These are phyloP conservation scores for Scaptodrosophila lebanonensis DNA, from an alignment of 1,140 invertebrate genomes.

Conservation along the genomic window DNA sequence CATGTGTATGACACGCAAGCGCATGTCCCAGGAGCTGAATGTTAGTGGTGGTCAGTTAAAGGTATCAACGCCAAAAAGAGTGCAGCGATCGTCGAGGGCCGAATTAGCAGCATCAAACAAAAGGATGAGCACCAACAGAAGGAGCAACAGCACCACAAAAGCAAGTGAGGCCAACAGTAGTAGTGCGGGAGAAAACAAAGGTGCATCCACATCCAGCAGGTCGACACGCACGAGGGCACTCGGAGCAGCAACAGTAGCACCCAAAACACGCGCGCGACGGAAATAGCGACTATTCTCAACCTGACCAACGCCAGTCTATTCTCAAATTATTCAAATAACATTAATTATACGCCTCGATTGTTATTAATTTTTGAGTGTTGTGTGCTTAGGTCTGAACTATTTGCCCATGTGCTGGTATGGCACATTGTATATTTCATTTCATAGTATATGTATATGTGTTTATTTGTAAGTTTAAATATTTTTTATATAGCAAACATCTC, in stretches of 20 bases:
- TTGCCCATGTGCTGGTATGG: too few species aligned
- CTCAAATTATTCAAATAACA: too few species aligned
- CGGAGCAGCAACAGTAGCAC: not conserved
- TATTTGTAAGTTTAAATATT: too few species aligned
- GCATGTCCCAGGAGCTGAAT: conserved; percentile 53
- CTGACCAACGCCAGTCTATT: too few species aligned
- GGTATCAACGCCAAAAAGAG: conserved; percentile 48
- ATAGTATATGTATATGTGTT: too few species aligned
- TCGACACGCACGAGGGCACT: not conserved
- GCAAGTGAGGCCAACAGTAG: not conserved
- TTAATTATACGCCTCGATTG: too few species aligned
- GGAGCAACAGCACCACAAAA: conserved; percentile 13
- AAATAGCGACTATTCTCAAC: conserved; percentile 11
- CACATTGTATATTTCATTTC: too few species aligned
- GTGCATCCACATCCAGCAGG: conserved; percentile 4
- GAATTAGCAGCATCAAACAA: too few species aligned
- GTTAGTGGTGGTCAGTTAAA: conserved; percentile 41
- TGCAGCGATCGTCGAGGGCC: conserved; percentile 5
- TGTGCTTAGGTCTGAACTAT: too few species aligned
- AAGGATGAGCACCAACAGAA: conserved; percentile 4
- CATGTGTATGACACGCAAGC: conserved; percentile 54
- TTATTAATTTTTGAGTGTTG: too few species aligned
- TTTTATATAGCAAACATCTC: too few species aligned
- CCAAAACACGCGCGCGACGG: not conserved
- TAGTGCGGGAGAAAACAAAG: conserved; percentile 31